Evolutionary conservation across 2,888 invertebrate genomes (phyloP).

Genomic region (Eupelmus urozonus): DNA sequence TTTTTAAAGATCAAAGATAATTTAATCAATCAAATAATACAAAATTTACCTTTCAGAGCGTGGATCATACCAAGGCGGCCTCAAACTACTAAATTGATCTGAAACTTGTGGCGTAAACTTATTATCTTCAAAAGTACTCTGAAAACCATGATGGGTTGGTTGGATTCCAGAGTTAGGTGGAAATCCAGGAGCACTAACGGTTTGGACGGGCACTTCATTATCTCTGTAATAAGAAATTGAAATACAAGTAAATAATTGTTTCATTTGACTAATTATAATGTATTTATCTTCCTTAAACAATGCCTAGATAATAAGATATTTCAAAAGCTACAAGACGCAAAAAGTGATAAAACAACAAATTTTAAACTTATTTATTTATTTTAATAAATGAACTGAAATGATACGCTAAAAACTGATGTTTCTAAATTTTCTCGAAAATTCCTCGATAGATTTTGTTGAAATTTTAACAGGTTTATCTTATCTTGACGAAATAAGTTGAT

Average conservation of each 20-base stretch:
- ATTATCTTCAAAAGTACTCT: constrained; percentile 67
- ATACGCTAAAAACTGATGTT: too few species aligned
- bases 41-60: constrained; percentile 78
- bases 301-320: too few species aligned
- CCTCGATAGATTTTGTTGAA: too few species aligned
- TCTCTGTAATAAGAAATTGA: constrained; percentile 70
- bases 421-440: too few species aligned
- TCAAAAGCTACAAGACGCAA: too few species aligned
- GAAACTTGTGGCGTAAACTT: constrained; percentile 66
- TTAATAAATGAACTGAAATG: too few species aligned
- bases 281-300: too few species aligned
- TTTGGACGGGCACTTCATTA: constrained; percentile 65
- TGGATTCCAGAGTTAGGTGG: constrained; percentile 67
- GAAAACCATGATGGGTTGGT: constrained; percentile 66
- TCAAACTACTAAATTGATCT: constrained; percentile 79
- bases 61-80: constrained; percentile 81
- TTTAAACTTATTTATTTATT: neutral
- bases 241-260: neutral
- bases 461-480: too few species aligned
- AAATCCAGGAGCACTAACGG: constrained; percentile 67
- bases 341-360: too few species aligned
- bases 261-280: too few species aligned
- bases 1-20: neutral
- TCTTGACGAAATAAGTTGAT: too few species aligned
- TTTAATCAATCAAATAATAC: constrained; percentile 2